phyloP scores from a whole-genome alignment of 2,113 vertebrate species.

The Struthio camelus region DNA sequence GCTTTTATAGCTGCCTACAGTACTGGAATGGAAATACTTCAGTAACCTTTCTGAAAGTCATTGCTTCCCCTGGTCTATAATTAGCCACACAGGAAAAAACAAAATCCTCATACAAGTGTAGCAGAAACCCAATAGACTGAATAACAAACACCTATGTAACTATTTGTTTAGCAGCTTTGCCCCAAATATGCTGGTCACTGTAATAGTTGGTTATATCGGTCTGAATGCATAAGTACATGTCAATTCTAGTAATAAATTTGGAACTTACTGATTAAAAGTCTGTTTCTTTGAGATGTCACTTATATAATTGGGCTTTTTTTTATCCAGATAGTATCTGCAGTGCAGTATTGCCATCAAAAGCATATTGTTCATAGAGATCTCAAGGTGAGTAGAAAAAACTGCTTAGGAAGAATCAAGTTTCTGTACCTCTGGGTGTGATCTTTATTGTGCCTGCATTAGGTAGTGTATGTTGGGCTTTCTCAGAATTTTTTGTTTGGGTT shows the following conservation, averaged over 20 bases:
- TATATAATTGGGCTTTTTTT: conserved; percentile 52
- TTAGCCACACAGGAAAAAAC: conserved; percentile 55
- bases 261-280: not conserved
- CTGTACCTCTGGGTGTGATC: not conserved
- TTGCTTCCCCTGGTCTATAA: conserved; percentile 49
- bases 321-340: conserved; percentile 95
- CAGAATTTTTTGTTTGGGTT: not conserved
- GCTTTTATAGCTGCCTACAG: conserved; percentile 26
- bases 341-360: conserved; percentile 99
- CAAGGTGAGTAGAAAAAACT: conserved; percentile 84
- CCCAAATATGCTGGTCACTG: not conserved
- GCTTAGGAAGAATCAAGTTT: not conserved
- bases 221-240: not conserved
- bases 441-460: not conserved
- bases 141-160: not conserved
- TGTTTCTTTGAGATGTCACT: conserved; percentile 19
- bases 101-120: conserved; percentile 31
- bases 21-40: conserved; percentile 51
- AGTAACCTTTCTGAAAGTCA: conserved; percentile 67
- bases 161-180: not conserved
- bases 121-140: conserved; percentile 47
- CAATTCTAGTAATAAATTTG: not conserved
- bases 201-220: not conserved
- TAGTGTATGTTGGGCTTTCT: not conserved
- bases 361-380: conserved; percentile 98